Evolutionary conservation across 2,113 vertebrate genomes (phyloP).

Genomic region (Anser cygnoides): DNA sequence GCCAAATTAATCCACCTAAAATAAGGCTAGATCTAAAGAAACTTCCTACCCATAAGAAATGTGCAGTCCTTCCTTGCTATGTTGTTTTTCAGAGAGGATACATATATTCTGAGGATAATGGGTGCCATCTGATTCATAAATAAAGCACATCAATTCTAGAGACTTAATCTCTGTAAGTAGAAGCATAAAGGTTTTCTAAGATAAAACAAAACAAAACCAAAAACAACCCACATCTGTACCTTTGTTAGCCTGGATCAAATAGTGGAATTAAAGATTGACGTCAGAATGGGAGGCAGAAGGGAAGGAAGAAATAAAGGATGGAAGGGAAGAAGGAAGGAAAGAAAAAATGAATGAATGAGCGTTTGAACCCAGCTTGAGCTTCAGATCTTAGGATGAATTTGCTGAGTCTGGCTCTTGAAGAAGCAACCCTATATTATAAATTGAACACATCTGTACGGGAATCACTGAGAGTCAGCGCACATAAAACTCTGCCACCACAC

Average conservation of each 20-base stretch:
- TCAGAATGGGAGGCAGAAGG: not conserved
- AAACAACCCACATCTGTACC: not conserved
- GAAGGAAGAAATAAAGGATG: not conserved
- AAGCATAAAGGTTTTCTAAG: not conserved
- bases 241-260: not conserved
- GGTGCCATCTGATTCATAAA: not conserved
- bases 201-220: not conserved
- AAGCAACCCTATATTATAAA: not conserved
- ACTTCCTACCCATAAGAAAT: not conserved
- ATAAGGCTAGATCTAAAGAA: not conserved
- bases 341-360: not conserved
- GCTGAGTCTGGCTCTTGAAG: not conserved
- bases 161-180: not conserved
- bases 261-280: not conserved
- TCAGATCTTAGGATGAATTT: not conserved
- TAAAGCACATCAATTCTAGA: not conserved
- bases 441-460: not conserved
- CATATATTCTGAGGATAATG: not conserved
- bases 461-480: not conserved
- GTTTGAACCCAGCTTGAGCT: not conserved
- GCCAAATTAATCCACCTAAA: not conserved
- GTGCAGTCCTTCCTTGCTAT: not conserved
- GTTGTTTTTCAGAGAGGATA: not conserved
- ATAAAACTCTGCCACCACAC: not conserved
- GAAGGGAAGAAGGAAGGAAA: not conserved